A percentile compares a stretch with the other conserved stretches of the same genome.
These are phyloP conservation scores for Enchytraeus crypticus DNA, from an alignment of 2,888 invertebrate genomes.

Conservation along the genomic window DNA sequence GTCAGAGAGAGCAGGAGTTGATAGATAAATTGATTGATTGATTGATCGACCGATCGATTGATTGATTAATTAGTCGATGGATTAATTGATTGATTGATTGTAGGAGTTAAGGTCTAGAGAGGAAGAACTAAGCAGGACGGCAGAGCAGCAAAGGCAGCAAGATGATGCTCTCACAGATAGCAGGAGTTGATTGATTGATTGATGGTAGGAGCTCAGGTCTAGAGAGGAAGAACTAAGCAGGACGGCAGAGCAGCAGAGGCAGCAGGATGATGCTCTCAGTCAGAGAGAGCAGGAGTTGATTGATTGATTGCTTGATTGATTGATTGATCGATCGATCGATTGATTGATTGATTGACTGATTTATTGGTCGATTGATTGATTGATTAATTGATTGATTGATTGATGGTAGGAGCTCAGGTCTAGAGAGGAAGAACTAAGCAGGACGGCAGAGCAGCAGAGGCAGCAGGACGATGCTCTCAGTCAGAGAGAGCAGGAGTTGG, in stretches of 20 bases:
- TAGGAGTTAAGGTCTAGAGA: constrained; percentile 87
- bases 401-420: constrained; percentile 73
- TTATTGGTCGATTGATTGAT: no score
- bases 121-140: constrained; percentile 81
- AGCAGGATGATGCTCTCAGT: constrained; percentile 75
- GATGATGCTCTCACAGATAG: constrained; percentile 79
- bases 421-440: constrained; percentile 79
- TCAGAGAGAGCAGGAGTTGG: constrained; percentile 70
- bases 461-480: constrained; percentile 77
- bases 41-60: no score
- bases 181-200: not conserved
- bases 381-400: not conserved
- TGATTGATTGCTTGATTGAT: no score
- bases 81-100: not conserved
- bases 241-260: constrained; percentile 76
- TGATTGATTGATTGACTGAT: no score
- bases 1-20: constrained; percentile 71
- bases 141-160: constrained; percentile 74
- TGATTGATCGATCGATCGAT: no score
- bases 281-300: constrained; percentile 72
- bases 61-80: no score
- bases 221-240: constrained; percentile 82
- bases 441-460: constrained; percentile 77
- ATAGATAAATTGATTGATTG: no score
- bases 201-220: constrained; percentile 74